Base-by-base conservation (phyloP, 2,113 vertebrate species). In the Hypomesus transpacificus region DNA sequence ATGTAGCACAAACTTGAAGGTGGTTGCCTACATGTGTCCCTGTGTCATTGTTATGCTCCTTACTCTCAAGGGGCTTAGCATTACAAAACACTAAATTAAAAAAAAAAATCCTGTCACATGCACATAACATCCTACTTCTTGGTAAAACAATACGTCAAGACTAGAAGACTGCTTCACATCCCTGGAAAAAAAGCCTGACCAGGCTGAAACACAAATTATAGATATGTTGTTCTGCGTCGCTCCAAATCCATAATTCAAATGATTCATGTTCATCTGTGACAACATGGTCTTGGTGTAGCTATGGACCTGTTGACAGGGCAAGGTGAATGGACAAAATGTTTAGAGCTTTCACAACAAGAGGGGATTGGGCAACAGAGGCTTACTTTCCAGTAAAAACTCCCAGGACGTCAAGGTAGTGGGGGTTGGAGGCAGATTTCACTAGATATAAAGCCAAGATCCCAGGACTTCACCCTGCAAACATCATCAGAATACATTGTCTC, bases 401-500 rank as follows among this genome's bases (percentile, higher is more conserved):
- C 78, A 50, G 17, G 6, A 21, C 14, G 31, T 39, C 22, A 16
- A 16, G 51, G 16, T 28, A 24, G 21, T 21, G 22, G 28, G 59
- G 14, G 22, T 26, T 9, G 56, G 6, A 74, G 3, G 1, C 14
- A 3, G 59, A 1, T 58, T 16, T 56, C 39, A 66, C n/a, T 14
- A 69, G 9, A 67, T 84, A 89, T 89, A 89, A 86, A 88, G 73
- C 68, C 68, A 54, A 18, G 4, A 20, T 4, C 8, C 16, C 39
- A 51, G 31, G 67, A 75, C 60, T 60, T 60, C 21, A 46, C 1
- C 39, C 9, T 9, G 8, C 9, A 46, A 46, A 46, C 39, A 46
- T 61, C 21, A 59, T 28, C 28, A 31, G 20, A 34, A 0, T 51
- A 63, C 46, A 54, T 3, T 24, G 26, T 16, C 16, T 68, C 2